A percentile compares a stretch with the other conserved stretches of the same genome.
These are phyloP conservation scores for Leptinotarsa undecemlineata DNA, from an alignment of 1,140 invertebrate species.

Conservation along the genomic window DNA sequence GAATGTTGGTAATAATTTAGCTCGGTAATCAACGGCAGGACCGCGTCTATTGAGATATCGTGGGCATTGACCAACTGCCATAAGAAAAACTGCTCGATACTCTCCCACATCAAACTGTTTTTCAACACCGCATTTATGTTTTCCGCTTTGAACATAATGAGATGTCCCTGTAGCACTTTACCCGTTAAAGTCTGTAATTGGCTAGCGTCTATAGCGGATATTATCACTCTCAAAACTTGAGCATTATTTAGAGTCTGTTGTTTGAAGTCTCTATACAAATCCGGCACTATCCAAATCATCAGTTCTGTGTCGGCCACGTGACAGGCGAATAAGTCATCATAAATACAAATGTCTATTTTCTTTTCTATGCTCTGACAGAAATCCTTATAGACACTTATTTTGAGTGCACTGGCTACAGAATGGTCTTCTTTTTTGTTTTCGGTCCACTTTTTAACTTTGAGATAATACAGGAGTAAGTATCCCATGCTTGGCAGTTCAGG, in stretches of 20 bases:
- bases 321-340: slow-evolving; percentile 81
- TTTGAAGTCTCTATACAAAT: slow-evolving; percentile 89
- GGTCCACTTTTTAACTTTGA: slow-evolving; percentile 74
- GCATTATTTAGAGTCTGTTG: slow-evolving; percentile 83
- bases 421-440: slow-evolving; percentile 65
- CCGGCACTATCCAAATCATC: slow-evolving; percentile 88
- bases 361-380: slow-evolving; percentile 81
- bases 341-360: slow-evolving; percentile 76
- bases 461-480: slow-evolving; percentile 84
- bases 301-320: slow-evolving; percentile 86
- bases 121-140: slow-evolving; percentile 72
- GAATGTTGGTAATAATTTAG: slow-evolving; percentile 86
- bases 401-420: slow-evolving; percentile 69
- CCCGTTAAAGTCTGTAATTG: slow-evolving; percentile 90
- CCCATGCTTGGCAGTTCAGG: slow-evolving; percentile 70
- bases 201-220: slow-evolving; percentile 84
- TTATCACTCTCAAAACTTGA: slow-evolving; percentile 82
- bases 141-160: slow-evolving; percentile 79
- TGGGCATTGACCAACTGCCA: slow-evolving; percentile 95
- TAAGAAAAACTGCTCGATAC: slow-evolving; percentile 93
- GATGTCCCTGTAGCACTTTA: slow-evolving; percentile 85
- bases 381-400: slow-evolving; percentile 81
- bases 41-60: slow-evolving; percentile 86
- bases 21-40: slow-evolving; percentile 87
- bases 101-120: slow-evolving; percentile 91